Evolutionary conservation across 2,113 vertebrate species (phyloP).

Genomic region (Brachypodius melanocephalos): DNA sequence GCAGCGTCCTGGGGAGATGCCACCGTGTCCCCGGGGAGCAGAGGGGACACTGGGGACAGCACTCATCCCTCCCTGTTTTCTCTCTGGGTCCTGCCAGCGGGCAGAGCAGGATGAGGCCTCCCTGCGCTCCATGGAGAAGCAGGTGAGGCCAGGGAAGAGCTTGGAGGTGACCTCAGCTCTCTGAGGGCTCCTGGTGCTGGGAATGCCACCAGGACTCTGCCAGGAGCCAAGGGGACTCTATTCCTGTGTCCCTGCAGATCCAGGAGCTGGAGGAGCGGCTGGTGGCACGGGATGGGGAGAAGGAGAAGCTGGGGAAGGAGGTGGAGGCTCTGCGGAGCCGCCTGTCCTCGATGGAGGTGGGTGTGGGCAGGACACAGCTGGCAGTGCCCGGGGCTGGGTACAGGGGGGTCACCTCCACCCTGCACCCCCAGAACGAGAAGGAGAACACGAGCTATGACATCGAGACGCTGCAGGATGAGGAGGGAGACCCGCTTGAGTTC

Average conservation of each 20-base stretch:
- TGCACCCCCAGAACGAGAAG: slow-evolving; percentile 61
- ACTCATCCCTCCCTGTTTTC: neutral
- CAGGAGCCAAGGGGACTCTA: neutral
- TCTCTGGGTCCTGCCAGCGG: neutral
- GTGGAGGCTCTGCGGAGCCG: slow-evolving; percentile 79
- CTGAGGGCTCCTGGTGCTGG: neutral
- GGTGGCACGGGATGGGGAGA: slow-evolving; percentile 75
- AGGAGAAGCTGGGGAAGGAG: slow-evolving; percentile 78
- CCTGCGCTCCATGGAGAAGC: slow-evolving; percentile 70
- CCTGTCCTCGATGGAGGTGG: slow-evolving; percentile 72
- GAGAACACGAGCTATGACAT: slow-evolving; percentile 76
- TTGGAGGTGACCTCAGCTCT: neutral
- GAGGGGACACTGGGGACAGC: neutral
- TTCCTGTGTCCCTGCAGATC: slow-evolving; percentile 62
- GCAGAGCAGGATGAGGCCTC: slow-evolving; percentile 60
- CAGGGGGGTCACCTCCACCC: neutral
- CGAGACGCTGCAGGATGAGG: slow-evolving; percentile 75
- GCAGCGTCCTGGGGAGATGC: neutral
- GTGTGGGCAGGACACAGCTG: neutral
- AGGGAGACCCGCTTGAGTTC: slow-evolving; percentile 83
- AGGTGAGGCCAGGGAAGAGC: slow-evolving; percentile 16
- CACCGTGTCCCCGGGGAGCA: accelerated
- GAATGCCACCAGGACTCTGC: neutral
- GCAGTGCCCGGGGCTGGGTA: neutral
- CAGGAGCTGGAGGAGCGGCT: slow-evolving; percentile 78